phyloP scores from a whole-genome alignment of 1,140 invertebrate genomes.

The Scaptomyza graminum region DNA sequence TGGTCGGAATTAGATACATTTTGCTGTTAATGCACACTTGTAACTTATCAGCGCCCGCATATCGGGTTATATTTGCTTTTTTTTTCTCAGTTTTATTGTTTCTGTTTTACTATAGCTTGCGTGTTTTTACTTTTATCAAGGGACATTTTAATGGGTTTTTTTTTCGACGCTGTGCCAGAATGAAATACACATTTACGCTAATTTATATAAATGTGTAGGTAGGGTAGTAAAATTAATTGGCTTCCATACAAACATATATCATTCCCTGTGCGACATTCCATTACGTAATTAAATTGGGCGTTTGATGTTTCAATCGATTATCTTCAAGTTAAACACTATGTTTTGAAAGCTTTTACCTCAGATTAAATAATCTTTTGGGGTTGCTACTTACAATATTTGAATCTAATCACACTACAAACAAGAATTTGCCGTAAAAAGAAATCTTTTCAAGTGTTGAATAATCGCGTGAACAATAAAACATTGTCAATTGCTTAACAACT shows the following conservation, averaged over 20 bases:
- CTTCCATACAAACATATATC: background rate
- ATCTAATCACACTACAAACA: background rate
- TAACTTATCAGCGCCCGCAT: slow-evolving; percentile 27
- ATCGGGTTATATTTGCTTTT: background rate
- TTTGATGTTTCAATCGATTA: slow-evolving; percentile 11
- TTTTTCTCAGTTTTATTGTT: background rate
- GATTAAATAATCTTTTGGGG: background rate
- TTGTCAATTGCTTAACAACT: background rate
- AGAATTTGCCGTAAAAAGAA: slow-evolving; percentile 1
- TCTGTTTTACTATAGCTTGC: background rate
- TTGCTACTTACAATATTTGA: slow-evolving; percentile 3
- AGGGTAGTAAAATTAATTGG: background rate
- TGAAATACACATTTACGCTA: slow-evolving; percentile 35
- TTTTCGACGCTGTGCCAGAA: slow-evolving; percentile 1
- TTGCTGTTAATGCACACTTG: slow-evolving; percentile 45
- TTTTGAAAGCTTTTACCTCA: background rate
- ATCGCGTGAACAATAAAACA: background rate
- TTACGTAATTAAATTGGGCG: slow-evolving; percentile 33
- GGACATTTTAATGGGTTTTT: slow-evolving; percentile 18
- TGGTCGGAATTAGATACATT: slow-evolving; percentile 29
- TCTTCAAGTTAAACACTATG: background rate
- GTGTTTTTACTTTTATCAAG: slow-evolving; percentile 22
- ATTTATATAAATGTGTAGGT: slow-evolving; percentile 12
- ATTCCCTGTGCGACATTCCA: slow-evolving; percentile 7
- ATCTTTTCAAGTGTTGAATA: background rate